Evolutionary conservation across 2,888 invertebrate genomes (phyloP), one percentile per base, ranked within the genome.

Genomic region (Mythimna albipuncta): DNA sequence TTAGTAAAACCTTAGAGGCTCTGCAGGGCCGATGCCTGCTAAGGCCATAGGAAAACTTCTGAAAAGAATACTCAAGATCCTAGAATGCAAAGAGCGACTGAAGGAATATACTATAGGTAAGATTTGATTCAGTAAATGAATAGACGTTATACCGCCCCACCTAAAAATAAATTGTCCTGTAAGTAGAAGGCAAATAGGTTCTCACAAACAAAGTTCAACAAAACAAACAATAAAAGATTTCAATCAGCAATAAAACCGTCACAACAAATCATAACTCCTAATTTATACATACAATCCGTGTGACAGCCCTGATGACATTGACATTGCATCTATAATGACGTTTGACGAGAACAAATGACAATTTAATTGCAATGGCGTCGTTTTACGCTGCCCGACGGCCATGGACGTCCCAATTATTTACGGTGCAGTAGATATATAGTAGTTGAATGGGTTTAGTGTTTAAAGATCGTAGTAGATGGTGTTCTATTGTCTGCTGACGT

Each of bases 291-390:
- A 41, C 54, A 47, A 32, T 19, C 5, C 19, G 35, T 26, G 26
- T 41, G 69, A 57, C 88, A 90, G 52, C 89, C 89, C 90, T 89
- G 62, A 9, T 52, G 72, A 57, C 81, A 85, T 81, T 89, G 87
- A 86, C 89, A 89, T 85, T 90, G 87, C 89, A 88, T 86, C 83
- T 86, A 77, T 87, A 87, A 87, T 86, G 81, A 86, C 81, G 82
- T 82, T 79, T 79, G 82, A 84, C 77, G 69, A 77, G 75, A 75
- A 88, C 87, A 90, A 89, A 89, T 81, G 86, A 87, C 81, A 78
- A 72, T 86, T 85, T 90, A 89, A 91, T 91, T 89, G 86, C 83
- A 83, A 81, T 71, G 72, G 82, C 79, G 74, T 79, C 79, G 79
- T 81, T 72, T 75, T 82, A 72, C 77, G 61, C 5, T 4, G 57